A percentile compares a stretch with the other conserved stretches of the same genome.
Conservation (phyloP, 64 coral and sea anemone species). For the Platygyra sinensis region DNA sequence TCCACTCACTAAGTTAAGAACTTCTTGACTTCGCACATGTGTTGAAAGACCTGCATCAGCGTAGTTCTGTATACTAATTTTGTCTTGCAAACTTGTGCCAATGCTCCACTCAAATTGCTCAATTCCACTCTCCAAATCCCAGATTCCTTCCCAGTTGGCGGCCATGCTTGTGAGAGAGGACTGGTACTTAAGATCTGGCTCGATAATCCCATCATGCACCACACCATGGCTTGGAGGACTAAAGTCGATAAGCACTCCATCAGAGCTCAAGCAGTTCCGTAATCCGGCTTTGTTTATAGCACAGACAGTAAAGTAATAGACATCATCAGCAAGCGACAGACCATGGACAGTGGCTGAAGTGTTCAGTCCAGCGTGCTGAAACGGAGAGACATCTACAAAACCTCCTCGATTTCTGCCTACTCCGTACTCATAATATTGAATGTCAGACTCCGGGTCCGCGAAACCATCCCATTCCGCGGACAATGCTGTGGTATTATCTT, state of each 20-base stretch:
- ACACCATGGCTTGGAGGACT: conserved; percentile 65
- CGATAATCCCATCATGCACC: conserved; percentile 73
- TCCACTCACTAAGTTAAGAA: conserved; percentile 38
- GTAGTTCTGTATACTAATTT: conserved; percentile 47
- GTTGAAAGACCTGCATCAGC: conserved; percentile 56
- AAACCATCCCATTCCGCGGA: conserved; percentile 69
- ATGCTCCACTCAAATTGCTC: conserved; percentile 76
- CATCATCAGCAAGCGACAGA: conserved; percentile 36
- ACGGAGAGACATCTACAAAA: conserved; percentile 10
- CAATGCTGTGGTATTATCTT: conserved; percentile 13
- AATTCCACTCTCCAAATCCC: conserved; percentile 76
- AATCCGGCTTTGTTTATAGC: conserved; percentile 63
- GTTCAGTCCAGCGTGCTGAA: conserved; percentile 24
- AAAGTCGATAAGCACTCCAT: conserved; percentile 73
- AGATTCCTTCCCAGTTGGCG: conserved; percentile 84
- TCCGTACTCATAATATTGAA: conserved; percentile 50
- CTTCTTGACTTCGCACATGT: conserved; percentile 43
- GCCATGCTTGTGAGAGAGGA: conserved; percentile 31
- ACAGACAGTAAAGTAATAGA: conserved; percentile 63
- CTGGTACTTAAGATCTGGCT: conserved; percentile 75
- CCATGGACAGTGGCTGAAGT: conserved; percentile 14
- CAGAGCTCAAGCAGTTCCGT: conserved; percentile 51
- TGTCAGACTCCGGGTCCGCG: conserved; percentile 55
- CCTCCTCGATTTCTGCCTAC: conserved; percentile 50
- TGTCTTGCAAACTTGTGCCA: conserved; percentile 42